Base-by-base conservation (phyloP, 2,888 invertebrate species). In the Drosophila anomalata region DNA sequence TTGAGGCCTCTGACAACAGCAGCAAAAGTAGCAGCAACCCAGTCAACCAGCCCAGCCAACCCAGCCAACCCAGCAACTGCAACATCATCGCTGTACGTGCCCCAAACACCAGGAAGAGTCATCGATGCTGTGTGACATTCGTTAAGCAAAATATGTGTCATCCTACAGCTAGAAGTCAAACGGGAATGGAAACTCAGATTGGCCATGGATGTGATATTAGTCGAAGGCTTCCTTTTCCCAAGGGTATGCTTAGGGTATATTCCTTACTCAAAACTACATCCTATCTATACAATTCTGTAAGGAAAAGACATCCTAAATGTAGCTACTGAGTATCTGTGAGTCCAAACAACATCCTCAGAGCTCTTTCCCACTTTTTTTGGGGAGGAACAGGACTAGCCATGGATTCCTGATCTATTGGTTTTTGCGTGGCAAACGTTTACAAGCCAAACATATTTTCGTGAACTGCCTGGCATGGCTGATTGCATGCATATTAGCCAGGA, bases 401-500 rank as follows among this genome's bases (percentile, higher is more conserved):
- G 31, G 54, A 53, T 72, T 77, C 79, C 81, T 82, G 86, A 83
- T 87, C 85, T 87, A 83, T 83, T 85, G 83, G 87, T 82, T 84
- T 69, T 84, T 84, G 81, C 84, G 84, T 87, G 87, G 82, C 76
- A 60, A 67, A 58, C 79, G 77, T 78, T 79, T 78, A 77, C 73
- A 75, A 71, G 66, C 69, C 69, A 68, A 81, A 81, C 76, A 73
- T 81, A 78, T 85, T 87, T 83, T 87, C 79, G 79, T 82, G 85
- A 44, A 54, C 71, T 73, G 42, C 70, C 56, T 66, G 58, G 36
- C 69, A 78, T 84, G 85, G 82, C 82, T 83, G 87, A 87, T 87
- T 83, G 83, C 83, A 83, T 83, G 83, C 82, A 85, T 83, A 83
- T 87, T 87, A 83, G 87, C 87, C 87, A 84, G 75, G 84, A 87